A percentile compares a stretch with the other conserved stretches of the same genome.
phyloP scores from a whole-genome alignment of 2,113 vertebrate genomes.

The Cynoglossus semilaevis region DNA sequence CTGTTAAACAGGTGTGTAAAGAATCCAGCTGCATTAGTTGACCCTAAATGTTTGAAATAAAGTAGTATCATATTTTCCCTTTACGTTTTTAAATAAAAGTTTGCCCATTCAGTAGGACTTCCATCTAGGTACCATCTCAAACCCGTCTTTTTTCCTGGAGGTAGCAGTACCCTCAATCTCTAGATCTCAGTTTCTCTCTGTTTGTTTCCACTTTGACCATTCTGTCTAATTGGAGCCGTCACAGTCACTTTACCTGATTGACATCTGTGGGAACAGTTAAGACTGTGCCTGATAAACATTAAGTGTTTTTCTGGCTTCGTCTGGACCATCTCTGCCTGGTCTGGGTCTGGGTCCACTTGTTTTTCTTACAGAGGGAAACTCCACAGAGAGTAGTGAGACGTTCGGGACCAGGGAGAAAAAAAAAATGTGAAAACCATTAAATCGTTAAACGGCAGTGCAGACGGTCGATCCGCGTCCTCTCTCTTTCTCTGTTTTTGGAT shows the following conservation, averaged over 20 bases:
- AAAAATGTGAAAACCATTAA: conserved; percentile 47
- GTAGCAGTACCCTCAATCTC: background rate
- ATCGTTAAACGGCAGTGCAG: conserved; percentile 12
- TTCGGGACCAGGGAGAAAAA: conserved; percentile 1
- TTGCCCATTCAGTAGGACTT: background rate
- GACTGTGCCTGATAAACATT: conserved; percentile 57
- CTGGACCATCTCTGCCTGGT: conserved; percentile 48
- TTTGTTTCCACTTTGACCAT: conserved; percentile 60
- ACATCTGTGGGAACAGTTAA: conserved; percentile 70
- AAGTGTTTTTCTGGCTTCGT: conserved; percentile 52
- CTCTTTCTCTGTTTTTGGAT: conserved; percentile 14
- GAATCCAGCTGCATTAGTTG: no score
- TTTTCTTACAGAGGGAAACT: conserved; percentile 53
- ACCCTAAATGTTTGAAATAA: no score
- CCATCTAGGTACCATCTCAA: background rate
- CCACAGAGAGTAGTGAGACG: conserved; percentile 23
- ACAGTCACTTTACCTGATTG: conserved; percentile 71
- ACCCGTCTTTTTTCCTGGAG: background rate
- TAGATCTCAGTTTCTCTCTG: conserved; percentile 14
- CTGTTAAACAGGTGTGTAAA: no score
- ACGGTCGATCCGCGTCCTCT: conserved; percentile 7
- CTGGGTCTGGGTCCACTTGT: conserved; percentile 46
- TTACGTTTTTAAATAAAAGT: no score
- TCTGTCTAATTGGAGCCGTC: conserved; percentile 68
- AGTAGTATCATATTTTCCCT: no score